Evolutionary conservation across 2,888 invertebrate species (phyloP), one percentile per base, ranked within the genome.

Genomic region (Caprella mutica): DNA sequence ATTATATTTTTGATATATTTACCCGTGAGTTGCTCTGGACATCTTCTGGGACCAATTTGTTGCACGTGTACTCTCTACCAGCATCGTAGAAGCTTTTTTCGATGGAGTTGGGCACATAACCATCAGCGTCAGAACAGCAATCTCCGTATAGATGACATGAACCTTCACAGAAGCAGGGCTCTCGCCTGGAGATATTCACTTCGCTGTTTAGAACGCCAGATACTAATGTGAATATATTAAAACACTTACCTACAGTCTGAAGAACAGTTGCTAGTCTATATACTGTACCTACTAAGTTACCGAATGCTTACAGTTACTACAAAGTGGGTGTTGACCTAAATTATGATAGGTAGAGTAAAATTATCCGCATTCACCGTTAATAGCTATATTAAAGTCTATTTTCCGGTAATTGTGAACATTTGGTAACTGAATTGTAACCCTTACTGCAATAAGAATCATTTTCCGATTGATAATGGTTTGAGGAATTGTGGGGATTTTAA

Each of bases 141-240:
- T 60, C 59, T n/a, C 40, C 52, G 50, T 43, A 50, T 29, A 43
- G 6, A 30, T 43, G 48, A n/a, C 59, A 60, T 8, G 46, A 38
- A 29, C 27, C 42, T 38, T 60, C 59, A 35, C 59, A 60, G 14
- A 27, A n/a, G 29, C 59, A 60, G 9, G 59, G 48, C 30, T 48
- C 48, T 3, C 48, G 48, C n/a, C 48, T 48, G 3, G 5, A 40
- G 2, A 17, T 5, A 17, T 2, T 3, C 2, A 4, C 40, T 12
- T n/a, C n/a, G n/a, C n/a, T n/a, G n/a, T n/a, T n/a, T n/a, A n/a
- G n/a, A n/a, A n/a, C n/a, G n/a, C n/a, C n/a, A n/a, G n/a, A 5
- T 33, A 9, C 12, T 33, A 33, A 9, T 33, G 12, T 12, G 12
- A 33, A 9, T 33, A 9, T 33, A 33, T 14, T 35, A 14, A 35